A percentile compares a stretch with the other conserved stretches of the same genome.
Conservation (phyloP, 1,140 invertebrate genomes). For the Eubasilissa regina region DNA sequence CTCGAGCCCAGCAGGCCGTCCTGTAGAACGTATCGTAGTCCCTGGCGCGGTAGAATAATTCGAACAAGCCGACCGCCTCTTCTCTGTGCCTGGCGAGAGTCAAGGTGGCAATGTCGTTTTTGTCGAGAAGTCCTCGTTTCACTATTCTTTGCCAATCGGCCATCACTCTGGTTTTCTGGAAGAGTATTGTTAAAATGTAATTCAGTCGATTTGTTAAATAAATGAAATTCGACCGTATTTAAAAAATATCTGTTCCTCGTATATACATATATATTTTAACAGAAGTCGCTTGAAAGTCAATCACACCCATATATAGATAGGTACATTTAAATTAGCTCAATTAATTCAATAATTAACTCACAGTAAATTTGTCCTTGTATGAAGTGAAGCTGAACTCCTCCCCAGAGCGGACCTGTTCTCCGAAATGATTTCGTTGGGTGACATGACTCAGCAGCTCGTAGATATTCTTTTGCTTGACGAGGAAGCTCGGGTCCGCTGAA, state of each 20-base stretch:
- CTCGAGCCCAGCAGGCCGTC: slow-evolving; percentile 74
- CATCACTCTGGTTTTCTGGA: slow-evolving; percentile 70
- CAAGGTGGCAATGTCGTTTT: slow-evolving; percentile 72
- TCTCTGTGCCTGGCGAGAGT: slow-evolving; percentile 72
- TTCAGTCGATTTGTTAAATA: too few relatives aligned
- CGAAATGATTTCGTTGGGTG: background rate
- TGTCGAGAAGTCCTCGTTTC: slow-evolving; percentile 69
- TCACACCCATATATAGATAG: background rate
- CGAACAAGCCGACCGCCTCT: slow-evolving; percentile 72
- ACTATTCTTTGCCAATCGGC: slow-evolving; percentile 72
- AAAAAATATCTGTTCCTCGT: too few relatives aligned
- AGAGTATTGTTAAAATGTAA: slow-evolving; percentile 15
- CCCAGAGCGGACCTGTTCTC: background rate
- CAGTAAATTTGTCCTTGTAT: background rate
- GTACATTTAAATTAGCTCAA: background rate
- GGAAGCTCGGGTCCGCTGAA: slow-evolving; percentile 68
- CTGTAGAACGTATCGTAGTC: slow-evolving; percentile 78
- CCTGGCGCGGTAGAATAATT: slow-evolving; percentile 76
- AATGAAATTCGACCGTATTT: too few relatives aligned
- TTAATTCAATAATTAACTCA: background rate
- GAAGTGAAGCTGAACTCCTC: slow-evolving; percentile 5
- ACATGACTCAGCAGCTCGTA: slow-evolving; percentile 69
- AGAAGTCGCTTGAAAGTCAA: too few relatives aligned
- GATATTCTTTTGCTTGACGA: slow-evolving; percentile 75
- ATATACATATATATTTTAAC: too few relatives aligned